Base-by-base conservation (phyloP, 2,113 vertebrate species). In the Dolichallabes microphthalmus region DNA sequence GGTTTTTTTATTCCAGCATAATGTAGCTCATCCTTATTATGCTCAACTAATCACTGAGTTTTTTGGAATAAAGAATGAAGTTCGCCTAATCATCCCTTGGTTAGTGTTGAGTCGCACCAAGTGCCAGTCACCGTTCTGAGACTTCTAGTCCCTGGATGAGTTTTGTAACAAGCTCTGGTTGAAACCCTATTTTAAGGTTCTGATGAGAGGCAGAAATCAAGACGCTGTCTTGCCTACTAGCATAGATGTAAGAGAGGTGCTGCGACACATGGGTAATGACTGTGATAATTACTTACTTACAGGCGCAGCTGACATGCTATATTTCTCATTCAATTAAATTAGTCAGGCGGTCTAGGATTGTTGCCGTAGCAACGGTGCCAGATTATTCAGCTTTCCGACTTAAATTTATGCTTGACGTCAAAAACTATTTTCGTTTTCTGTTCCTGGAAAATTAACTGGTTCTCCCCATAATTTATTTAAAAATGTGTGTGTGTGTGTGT, bases 21-120 rank as follows among this genome's bases (percentile, higher is more conserved):
- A 39, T 74, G 39, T 50, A 50, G 22, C 22, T 74, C 22, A 2
- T 32, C 20, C 35, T 74, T 53, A 15, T n/a, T 25, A 27, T n/a
- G 25, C 25, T 27, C 53, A 50, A 15, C 0, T 76, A 8, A 76
- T 53, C 25, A 8, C 39, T 45, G 45, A 45, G 45, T 45, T 45
- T 45, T 45, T 45, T 8, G 45, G 10, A 58, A 73, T 57, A 11
- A 73, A 75, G 32, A 17, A 39, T 6, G 22, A 3, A 17, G 30
- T 69, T 55, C 74, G 73, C 60, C 61, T 76, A 32, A 25, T 74
- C 58, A 80, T 84, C 35, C 15, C n/a, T 32, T 30, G 55, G 69
- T 7, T 20, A 82, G 55, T 85, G 80, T 68, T 87, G 64, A 90
- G 85, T 85, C 32, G 55, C 75, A 75, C 85, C 2, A 27, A 45